Conservation (phyloP, 2,797 vertebrate genomes). For the Gymnoscopelus braueri region DNA sequence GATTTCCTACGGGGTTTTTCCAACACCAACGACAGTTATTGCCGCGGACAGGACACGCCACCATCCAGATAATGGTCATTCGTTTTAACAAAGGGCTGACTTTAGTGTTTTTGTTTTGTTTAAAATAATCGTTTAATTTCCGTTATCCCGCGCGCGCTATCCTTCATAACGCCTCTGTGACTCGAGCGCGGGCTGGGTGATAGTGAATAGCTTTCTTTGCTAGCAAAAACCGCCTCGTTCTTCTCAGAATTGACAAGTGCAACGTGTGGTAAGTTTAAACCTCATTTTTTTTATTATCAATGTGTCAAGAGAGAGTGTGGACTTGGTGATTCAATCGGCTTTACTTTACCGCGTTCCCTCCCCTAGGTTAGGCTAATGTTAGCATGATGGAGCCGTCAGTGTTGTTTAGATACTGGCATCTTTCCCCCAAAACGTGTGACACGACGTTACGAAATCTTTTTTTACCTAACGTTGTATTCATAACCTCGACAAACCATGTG, state of each 20-base stretch:
- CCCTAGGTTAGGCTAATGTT: no score
- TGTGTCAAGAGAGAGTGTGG: no score
- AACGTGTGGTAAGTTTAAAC: conserved; percentile 69
- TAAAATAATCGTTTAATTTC: conserved; percentile 14
- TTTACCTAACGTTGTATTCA: no score
- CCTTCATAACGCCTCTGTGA: conserved; percentile 3
- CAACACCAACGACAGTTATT: not conserved
- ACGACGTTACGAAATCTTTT: no score
- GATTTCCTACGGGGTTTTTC: conserved; percentile 1
- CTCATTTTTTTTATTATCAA: not conserved
- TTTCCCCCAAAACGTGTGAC: no score
- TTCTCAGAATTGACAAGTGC: conserved; percentile 21
- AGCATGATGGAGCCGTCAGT: no score
- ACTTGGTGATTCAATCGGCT: no score
- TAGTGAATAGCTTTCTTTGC: conserved; percentile 59
- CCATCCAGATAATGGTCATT: not conserved
- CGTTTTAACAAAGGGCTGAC: not conserved
- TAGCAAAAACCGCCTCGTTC: conserved; percentile 23
- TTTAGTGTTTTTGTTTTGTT: conserved; percentile 4
- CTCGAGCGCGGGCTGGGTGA: conserved; percentile 47
- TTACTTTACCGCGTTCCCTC: no score
- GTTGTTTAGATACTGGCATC: no score
- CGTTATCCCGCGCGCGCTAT: conserved; percentile 70
- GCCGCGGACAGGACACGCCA: not conserved
- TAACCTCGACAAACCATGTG: no score